Conservation (phyloP, 2,888 invertebrate species). For the Apamea crenata region DNA sequence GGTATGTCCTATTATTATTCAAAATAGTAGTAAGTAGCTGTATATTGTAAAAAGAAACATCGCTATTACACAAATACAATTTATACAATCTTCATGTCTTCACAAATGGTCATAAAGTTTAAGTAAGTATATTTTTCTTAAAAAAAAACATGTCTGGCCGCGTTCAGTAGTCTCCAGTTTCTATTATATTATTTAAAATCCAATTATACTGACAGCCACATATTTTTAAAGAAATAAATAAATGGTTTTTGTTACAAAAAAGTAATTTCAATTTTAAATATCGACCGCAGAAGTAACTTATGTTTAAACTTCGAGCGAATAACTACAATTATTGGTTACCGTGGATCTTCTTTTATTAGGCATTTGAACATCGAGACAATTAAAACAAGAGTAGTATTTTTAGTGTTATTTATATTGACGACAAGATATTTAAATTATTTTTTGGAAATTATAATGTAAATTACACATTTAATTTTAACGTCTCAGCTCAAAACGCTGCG, state of each 20-base stretch:
- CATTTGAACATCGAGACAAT: neutral
- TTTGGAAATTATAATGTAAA: constrained; percentile 28
- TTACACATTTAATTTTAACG: constrained; percentile 24
- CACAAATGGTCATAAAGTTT: constrained; percentile 26
- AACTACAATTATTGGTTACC: constrained; percentile 3
- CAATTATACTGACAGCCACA: constrained; percentile 44
- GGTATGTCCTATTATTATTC: neutral
- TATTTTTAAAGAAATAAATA: constrained; percentile 33
- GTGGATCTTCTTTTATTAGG: neutral
- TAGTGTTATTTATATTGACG: constrained; percentile 5
- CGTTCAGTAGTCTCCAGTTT: constrained; percentile 22
- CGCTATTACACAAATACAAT: constrained; percentile 18
- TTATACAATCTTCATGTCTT: constrained; percentile 24
- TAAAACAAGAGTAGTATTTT: constrained; percentile 1
- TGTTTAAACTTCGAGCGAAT: constrained; percentile 1
- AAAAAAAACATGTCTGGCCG: constrained; percentile 16
- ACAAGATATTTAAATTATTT: constrained; percentile 8
- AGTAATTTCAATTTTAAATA: constrained; percentile 33
- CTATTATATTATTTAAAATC: constrained; percentile 28
- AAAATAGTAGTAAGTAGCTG: neutral
- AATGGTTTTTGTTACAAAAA: constrained; percentile 13
- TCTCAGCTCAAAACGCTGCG: constrained; percentile 7
- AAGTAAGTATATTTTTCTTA: neutral
- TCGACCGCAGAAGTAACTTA: constrained; percentile 7
- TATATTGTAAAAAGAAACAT: constrained; percentile 1